Base-by-base conservation (phyloP, 1,140 invertebrate species). In the Trichoplusia ni region DNA sequence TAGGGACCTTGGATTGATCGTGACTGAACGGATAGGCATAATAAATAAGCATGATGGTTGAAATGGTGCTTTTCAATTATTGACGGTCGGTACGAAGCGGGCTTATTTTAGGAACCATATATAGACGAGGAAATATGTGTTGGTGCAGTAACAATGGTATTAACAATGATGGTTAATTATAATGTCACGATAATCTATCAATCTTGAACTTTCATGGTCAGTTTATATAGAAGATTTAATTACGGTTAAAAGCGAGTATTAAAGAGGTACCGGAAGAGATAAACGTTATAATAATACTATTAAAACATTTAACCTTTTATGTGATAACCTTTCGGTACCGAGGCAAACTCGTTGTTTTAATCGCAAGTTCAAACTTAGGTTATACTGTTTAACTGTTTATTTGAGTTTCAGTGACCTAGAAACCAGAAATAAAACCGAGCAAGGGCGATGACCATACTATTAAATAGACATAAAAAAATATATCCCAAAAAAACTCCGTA, bases 51-150 rank as follows among this genome's bases (percentile, higher is more conserved):
- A 71, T 72, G 64, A 75, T 69, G 63, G 67, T 81, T 79, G 73
- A 73, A 80, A 72, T 62, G 70, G 73, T 68, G 64, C 62, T 81
- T 78, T 77, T 67, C 67, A 73, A 73, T 75, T 71, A 81, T 81
- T 66, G 64, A 72, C 64, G 64, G 49, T 63, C 29, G 47, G 21
- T 51, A 70, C 64, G 54, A 47, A 44, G 25, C 53, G 33, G 40
- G 13, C 29, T 44, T 53, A 47, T 40, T 40, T 60, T 60, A 29
- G 42, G 9, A 27, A 42, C 38, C 37, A 37, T 56, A 64, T 47
- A 35, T 58, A 68, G 54, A 59, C 27, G 31, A 64, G 62, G 62
- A 64, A 64, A 64, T 46, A 25, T 37, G 23, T 25, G 16, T 5
- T 54, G 16, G 18, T 54, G 31, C n/a, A 8, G 37, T 23, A 33